Evolutionary conservation across 2,113 vertebrate species (phyloP).

Genomic region (Actinemys pallida): DNA sequence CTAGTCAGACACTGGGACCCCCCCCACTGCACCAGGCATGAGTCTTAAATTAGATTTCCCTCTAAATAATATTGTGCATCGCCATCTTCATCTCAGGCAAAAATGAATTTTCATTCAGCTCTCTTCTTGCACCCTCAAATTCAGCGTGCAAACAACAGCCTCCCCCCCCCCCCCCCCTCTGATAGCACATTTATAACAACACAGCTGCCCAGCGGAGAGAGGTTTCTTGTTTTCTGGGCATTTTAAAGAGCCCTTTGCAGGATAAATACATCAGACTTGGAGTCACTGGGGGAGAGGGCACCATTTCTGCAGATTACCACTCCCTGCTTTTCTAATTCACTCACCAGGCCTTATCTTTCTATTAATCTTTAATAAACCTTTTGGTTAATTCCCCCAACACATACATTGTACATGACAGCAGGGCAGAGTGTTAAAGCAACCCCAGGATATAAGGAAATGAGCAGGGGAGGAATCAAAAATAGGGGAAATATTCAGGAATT

Average conservation of each 20-base stretch:
- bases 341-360: slow-evolving; percentile 69
- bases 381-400: slow-evolving; percentile 71
- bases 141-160: background rate
- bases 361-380: slow-evolving; percentile 76
- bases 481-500: slow-evolving; percentile 51
- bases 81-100: background rate
- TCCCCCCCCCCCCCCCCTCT: background rate
- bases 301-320: slow-evolving; percentile 70
- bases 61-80: background rate
- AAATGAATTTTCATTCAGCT: background rate
- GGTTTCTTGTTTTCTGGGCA: background rate
- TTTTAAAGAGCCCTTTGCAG: slow-evolving; percentile 7
- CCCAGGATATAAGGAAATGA: slow-evolving; percentile 5
- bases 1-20: background rate
- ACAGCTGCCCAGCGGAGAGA: background rate
- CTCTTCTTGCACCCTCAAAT: background rate
- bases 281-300: slow-evolving; percentile 61
- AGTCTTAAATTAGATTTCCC: background rate
- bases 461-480: slow-evolving; percentile 57
- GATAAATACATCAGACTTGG: slow-evolving; percentile 45
- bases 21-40: background rate
- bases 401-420: slow-evolving; percentile 67
- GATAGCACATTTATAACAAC: background rate
- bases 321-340: slow-evolving; percentile 71
- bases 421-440: slow-evolving; percentile 53